Evolutionary conservation across 37 sponge, comb jelly and placozoan species (phyloP), one percentile per base, ranked within the genome.

Genomic region (Tethya wilhelma): DNA sequence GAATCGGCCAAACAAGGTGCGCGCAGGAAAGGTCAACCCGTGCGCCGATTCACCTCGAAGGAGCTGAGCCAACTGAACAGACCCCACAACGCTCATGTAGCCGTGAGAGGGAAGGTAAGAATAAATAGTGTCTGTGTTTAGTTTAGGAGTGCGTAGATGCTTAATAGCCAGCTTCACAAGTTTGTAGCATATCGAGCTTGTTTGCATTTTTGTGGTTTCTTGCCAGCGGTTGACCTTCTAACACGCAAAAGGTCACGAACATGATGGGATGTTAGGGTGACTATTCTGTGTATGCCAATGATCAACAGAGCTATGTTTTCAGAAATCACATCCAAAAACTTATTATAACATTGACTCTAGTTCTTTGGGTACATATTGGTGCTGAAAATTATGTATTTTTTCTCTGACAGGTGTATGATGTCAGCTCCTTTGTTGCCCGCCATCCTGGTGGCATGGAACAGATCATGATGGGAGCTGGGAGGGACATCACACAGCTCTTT

Each of bases 381-480:
- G 23, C 7, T 36, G 9, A 31, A 8, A 38, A 31, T 67, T 23
- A 38, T 31, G 9, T 36, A n/a, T 70, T 5, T 2, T 25, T 12
- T 37, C 58, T 41, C 32, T 59, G 20, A 19, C 71, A 95, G 96
- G 98, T 97, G 56, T 97, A 97, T 56, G 93, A 97, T 73, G 93
- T 97, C 65, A 88, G 87, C 33, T 41, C 40, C 28, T 97, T 97
- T 62, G 83, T 94, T 32, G 71, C 87, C 22, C 73, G 77, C 0
- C 98, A 97, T 74, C 98, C 98, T 37, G 98, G 98, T 26, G 98
- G 98, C n/a, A 62, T 83, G 43, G 95, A 95, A 62, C 96, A 95
- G 77, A 89, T 97, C 11, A 71, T 95, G 84, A 68, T 91, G 38
- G 98, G 96, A 0, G 98, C 95, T 17, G 98, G 98, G 12, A 74